A percentile compares a stretch with the other conserved stretches of the same genome.
Evolutionary conservation across 1,140 invertebrate genomes (phyloP).

Genomic region (Polypedilum vanderplanki): DNA sequence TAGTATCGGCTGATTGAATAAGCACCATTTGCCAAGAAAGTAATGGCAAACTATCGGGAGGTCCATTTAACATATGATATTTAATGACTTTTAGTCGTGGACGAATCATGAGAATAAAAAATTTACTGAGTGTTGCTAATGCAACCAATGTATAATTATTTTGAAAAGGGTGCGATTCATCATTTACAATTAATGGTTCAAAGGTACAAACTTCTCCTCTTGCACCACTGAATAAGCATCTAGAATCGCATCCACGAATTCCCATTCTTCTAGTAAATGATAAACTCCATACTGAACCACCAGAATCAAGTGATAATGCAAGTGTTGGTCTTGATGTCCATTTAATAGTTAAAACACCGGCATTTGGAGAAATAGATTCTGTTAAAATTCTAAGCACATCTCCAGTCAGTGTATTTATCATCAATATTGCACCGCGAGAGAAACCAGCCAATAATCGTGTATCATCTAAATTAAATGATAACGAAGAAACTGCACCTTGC

Average conservation of each 20-base stretch:
- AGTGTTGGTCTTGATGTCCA: constrained; percentile 55
- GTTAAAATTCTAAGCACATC: constrained; percentile 72
- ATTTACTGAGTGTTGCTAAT: constrained; percentile 87
- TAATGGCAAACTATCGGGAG: constrained; percentile 68
- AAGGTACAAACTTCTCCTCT: constrained; percentile 87
- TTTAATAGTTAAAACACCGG: constrained; percentile 80
- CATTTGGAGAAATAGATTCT: constrained; percentile 79
- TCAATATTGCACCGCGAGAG: constrained; percentile 78
- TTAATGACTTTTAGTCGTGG: constrained; percentile 55
- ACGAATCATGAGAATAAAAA: constrained; percentile 77
- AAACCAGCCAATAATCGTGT: constrained; percentile 73
- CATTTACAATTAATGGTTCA: constrained; percentile 69
- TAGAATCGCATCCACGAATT: constrained; percentile 77
- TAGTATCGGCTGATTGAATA: constrained; percentile 67
- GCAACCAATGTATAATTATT: constrained; percentile 71
- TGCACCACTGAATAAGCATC: constrained; percentile 87
- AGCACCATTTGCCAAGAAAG: constrained; percentile 88
- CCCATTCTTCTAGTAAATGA: constrained; percentile 85
- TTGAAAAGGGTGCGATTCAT: constrained; percentile 62
- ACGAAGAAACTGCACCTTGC: constrained; percentile 73
- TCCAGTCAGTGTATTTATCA: constrained; percentile 71
- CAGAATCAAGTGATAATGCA: constrained; percentile 85
- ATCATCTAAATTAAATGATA: constrained; percentile 82
- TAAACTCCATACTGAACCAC: constrained; percentile 95
- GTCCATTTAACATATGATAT: constrained; percentile 49